Conservation (phyloP, 2,113 vertebrate species). For the Mustela lutreola region DNA sequence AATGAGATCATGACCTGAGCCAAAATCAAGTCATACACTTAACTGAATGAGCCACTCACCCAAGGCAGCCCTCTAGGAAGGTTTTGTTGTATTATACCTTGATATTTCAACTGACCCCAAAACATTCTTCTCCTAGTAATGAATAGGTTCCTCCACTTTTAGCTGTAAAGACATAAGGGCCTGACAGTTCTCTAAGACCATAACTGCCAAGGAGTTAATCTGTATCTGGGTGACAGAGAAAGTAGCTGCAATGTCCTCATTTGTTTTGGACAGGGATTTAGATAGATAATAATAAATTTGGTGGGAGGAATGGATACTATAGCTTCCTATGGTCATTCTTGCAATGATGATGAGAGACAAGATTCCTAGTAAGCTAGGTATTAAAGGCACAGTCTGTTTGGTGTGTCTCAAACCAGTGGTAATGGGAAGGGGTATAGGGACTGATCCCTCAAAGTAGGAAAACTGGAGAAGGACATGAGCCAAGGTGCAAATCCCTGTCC, state of each 20-base stretch:
- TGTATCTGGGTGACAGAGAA: neutral
- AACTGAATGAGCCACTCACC: too few species aligned
- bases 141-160: neutral
- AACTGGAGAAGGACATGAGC: neutral
- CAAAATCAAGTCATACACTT: too few species aligned
- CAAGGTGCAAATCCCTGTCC: neutral
- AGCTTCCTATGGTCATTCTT: neutral
- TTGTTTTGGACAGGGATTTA: neutral
- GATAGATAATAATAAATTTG: neutral
- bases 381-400: neutral
- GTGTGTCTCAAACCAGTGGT: neutral
- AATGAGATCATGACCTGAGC: neutral
- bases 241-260: neutral
- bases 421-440: neutral
- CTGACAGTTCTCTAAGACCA: neutral
- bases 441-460: neutral
- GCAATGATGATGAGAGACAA: neutral
- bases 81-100: neutral
- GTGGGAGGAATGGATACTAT: neutral
- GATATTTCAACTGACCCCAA: neutral
- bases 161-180: neutral
- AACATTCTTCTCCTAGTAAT: neutral
- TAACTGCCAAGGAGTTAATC: neutral
- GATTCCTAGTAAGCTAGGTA: neutral
- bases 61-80: too few species aligned